Percentiles rank a stretch among this genome's conserved stretches.
These are phyloP conservation scores for Dendronephthya gigantea DNA, from an alignment of 64 coral and sea anemone genomes.

Conservation along the genomic window DNA sequence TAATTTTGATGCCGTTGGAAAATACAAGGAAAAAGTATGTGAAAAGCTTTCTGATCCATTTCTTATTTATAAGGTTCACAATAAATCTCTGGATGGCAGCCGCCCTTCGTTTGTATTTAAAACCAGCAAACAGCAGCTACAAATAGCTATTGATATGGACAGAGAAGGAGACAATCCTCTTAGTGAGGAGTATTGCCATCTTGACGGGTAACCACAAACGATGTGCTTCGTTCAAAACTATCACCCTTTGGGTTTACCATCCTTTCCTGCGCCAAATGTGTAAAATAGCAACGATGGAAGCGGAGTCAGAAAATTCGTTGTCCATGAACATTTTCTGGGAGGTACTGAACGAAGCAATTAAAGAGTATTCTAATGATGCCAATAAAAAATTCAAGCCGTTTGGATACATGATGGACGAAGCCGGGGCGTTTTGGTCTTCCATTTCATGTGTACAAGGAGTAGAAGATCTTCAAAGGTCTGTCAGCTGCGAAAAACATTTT, in stretches of 20 bases:
- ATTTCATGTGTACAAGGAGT: constrained; percentile 39
- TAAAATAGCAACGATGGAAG: constrained; percentile 50
- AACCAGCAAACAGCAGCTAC: constrained; percentile 39
- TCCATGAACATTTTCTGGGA: constrained; percentile 58
- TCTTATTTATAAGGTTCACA: constrained; percentile 55
- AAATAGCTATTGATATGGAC: constrained; percentile 57
- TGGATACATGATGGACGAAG: constrained; percentile 56
- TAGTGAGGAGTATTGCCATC: constrained; percentile 44
- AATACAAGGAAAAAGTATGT: constrained; percentile 36
- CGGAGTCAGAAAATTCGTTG: constrained; percentile 36
- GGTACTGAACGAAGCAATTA: constrained; percentile 45
- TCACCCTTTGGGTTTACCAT: constrained; percentile 55
- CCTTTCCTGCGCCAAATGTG: constrained; percentile 49
- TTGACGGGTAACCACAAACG: constrained; percentile 60
- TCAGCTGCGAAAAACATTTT: constrained; percentile 52
- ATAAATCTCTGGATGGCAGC: constrained; percentile 44
- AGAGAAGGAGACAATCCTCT: constrained; percentile 40
- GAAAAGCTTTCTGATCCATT: constrained; percentile 37
- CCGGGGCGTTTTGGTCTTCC: constrained; percentile 44
- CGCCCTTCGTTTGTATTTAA: constrained; percentile 52
- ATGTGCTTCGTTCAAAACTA: constrained; percentile 52
- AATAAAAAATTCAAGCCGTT: constrained; percentile 32
- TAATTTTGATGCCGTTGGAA: constrained; percentile 60
- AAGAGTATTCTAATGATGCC: constrained; percentile 29
- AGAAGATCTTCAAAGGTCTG: constrained; percentile 50